Evolutionary conservation across 2,797 vertebrate species (phyloP).

Genomic region (Geotrypetes seraphini): DNA sequence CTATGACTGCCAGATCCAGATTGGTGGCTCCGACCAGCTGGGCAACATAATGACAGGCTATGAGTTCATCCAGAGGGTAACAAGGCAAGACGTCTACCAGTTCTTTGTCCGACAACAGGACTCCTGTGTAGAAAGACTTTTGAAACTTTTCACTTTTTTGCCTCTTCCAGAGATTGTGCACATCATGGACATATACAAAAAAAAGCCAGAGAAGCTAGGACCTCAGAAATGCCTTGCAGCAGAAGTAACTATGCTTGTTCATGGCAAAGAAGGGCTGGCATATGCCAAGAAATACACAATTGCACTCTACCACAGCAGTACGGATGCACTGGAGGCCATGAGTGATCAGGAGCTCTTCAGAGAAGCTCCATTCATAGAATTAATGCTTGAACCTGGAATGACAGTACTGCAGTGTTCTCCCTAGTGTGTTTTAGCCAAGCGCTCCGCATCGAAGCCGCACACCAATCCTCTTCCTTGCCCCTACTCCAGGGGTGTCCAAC

Average conservation of each 20-base stretch:
- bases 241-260: conserved; percentile 91
- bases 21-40: too few species aligned
- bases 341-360: conserved; percentile 82
- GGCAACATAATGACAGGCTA: too few species aligned
- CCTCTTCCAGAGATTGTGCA: conserved; percentile 76
- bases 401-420: too few species aligned
- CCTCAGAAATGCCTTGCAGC: conserved; percentile 88
- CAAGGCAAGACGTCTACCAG: too few species aligned
- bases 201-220: conserved; percentile 71
- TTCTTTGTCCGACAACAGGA: too few species aligned
- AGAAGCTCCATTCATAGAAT: conserved; percentile 80
- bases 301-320: conserved; percentile 72
- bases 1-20: too few species aligned
- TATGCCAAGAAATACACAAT: conserved; percentile 90
- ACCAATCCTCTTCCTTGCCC: too few species aligned
- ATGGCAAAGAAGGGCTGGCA: conserved; percentile 82
- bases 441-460: too few species aligned
- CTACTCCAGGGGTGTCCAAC: too few species aligned
- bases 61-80: too few species aligned
- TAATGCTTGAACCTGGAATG: too few species aligned
- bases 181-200: conserved; percentile 76
- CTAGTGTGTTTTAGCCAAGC: too few species aligned
- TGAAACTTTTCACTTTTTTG: conserved; percentile 90
- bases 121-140: conserved; percentile 81
- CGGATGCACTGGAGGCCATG: conserved; percentile 79